Evolutionary conservation across 2,797 vertebrate species (phyloP).

Genomic region (Nannoperca obscura): DNA sequence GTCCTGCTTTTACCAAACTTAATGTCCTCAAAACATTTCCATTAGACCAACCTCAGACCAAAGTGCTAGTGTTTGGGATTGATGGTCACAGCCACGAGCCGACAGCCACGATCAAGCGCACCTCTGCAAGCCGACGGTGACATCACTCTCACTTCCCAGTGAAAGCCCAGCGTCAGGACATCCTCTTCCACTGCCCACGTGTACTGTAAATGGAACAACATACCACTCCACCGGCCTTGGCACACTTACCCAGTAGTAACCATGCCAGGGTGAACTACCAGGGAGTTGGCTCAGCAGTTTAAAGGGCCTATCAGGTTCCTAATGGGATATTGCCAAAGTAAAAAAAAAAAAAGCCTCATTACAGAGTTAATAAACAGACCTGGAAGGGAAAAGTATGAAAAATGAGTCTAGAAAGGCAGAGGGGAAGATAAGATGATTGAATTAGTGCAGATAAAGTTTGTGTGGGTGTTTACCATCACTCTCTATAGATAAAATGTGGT

Average conservation of each 20-base stretch:
- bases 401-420: constrained; percentile 7
- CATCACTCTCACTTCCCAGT: constrained; percentile 67
- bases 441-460: not conserved
- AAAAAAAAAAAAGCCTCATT: constrained; percentile 35
- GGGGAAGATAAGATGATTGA: not conserved
- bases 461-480: not conserved
- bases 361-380: constrained; percentile 37
- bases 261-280: constrained; percentile 54
- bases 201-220: constrained; percentile 57
- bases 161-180: constrained; percentile 65
- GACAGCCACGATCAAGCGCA: not conserved
- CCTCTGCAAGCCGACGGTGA: constrained; percentile 46
- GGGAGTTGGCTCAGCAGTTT: constrained; percentile 37
- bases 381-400: not conserved
- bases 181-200: constrained; percentile 55
- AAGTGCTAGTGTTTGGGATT: not conserved
- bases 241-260: constrained; percentile 39
- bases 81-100: not conserved
- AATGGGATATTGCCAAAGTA: constrained; percentile 40
- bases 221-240: constrained; percentile 48
- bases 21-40: not conserved
- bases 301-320: constrained; percentile 59
- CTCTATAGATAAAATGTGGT: not conserved
- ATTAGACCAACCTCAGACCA: too few species aligned
- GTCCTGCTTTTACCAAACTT: not conserved